Conservation (phyloP, 2,797 vertebrate species). For the Paratrypauchen microcephalus region DNA sequence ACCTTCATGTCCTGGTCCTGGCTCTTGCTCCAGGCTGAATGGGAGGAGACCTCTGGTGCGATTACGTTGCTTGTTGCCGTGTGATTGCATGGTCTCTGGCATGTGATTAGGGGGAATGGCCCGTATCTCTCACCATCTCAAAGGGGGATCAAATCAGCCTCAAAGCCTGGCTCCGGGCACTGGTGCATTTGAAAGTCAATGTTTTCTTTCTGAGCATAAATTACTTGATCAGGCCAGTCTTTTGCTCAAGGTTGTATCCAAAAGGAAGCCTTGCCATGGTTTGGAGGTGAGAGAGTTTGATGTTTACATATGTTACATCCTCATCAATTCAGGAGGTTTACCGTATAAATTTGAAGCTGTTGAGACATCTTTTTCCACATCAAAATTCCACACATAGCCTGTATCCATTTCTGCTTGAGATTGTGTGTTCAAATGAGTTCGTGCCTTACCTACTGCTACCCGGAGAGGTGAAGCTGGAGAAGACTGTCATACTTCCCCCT, state of each 20-base stretch:
- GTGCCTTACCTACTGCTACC: constrained; percentile 10
- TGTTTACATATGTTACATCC: constrained; percentile 56
- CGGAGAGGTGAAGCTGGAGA: constrained; percentile 20
- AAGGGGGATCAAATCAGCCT: constrained; percentile 75
- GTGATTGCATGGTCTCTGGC: constrained; percentile 71
- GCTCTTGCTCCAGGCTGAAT: constrained; percentile 39
- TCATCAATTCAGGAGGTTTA: constrained; percentile 24
- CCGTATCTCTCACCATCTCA: constrained; percentile 73
- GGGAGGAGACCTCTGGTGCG: constrained; percentile 59
- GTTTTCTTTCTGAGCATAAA: constrained; percentile 76
- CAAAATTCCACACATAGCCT: constrained; percentile 1
- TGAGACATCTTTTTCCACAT: background rate
- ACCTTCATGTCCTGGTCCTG: constrained; percentile 3
- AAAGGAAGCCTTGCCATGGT: constrained; percentile 45
- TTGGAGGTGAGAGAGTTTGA: constrained; percentile 29
- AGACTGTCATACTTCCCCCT: constrained; percentile 35
- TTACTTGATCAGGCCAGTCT: constrained; percentile 67
- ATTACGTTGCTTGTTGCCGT: constrained; percentile 72
- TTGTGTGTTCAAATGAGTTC: background rate
- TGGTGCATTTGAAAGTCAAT: constrained; percentile 78
- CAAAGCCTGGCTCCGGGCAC: constrained; percentile 73
- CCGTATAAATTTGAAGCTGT: constrained; percentile 6
- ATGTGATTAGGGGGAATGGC: constrained; percentile 74
- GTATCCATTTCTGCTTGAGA: constrained; percentile 11
- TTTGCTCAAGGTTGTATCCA: constrained; percentile 68